phyloP scores from a whole-genome alignment of 2,113 vertebrate genomes.

The Marmota monax region DNA sequence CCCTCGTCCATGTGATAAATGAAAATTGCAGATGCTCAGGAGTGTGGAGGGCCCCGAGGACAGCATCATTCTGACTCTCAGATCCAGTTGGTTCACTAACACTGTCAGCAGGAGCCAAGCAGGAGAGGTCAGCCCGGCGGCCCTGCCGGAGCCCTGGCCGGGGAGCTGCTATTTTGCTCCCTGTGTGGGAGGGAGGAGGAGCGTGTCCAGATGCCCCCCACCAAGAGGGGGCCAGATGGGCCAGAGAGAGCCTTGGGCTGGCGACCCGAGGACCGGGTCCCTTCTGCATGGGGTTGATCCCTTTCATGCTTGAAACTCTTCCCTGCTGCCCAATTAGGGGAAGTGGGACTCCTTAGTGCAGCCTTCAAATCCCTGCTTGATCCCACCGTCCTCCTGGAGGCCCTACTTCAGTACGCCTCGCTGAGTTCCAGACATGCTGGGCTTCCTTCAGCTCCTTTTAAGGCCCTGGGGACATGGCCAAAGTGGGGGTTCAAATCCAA shows the following conservation, averaged over 20 bases:
- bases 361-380: background rate
- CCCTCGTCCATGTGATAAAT: background rate
- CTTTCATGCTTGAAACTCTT: background rate
- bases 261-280: background rate
- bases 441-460: background rate
- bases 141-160: constrained; percentile 44
- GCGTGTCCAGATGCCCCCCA: background rate
- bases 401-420: accelerated
- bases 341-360: background rate
- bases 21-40: constrained; percentile 35
- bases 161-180: constrained; percentile 56
- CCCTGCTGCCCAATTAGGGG: background rate
- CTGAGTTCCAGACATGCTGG: background rate
- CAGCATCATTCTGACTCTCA: constrained; percentile 77
- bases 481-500: background rate
- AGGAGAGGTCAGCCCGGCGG: constrained; percentile 73
- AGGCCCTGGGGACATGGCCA: background rate
- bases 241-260: background rate
- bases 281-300: background rate
- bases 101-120: constrained; percentile 75
- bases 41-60: constrained; percentile 63
- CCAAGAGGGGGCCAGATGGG: background rate
- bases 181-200: constrained; percentile 41
- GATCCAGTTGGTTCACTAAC: constrained; percentile 77
- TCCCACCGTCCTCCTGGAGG: accelerated